Evolutionary conservation across 2,113 vertebrate genomes (phyloP), one percentile per base, ranked within the genome.

Genomic region (Paraplagusia blochii): DNA sequence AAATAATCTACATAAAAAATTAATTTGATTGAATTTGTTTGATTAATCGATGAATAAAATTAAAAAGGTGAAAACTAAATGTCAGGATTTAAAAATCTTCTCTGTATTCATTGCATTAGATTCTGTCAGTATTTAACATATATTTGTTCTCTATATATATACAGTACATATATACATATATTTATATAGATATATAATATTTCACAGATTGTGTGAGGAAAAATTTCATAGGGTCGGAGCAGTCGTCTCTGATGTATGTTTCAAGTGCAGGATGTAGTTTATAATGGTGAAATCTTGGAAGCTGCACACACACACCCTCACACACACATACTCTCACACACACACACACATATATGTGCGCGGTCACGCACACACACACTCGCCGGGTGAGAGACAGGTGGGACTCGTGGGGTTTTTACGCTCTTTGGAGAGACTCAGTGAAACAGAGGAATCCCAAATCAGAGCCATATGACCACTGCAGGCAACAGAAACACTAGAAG

Each of bases 401-500:
- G 76, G 82, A 77, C 76, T 71, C 64, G 57, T 72, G 72, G 70
- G 77, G 77, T 64, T 84, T n/a, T 81, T 79, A 76, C 58, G 44
- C 55, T 68, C 57, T 64, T 71, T 79, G 63, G 58, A 78, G 62
- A 74, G 64, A 70, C 77, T 76, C 76, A 64, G 39, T 66, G 74
- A 76, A 73, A 82, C 69, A 61, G 68, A 82, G 80, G 73, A 68
- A 76, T 71, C 72, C 74, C 72, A 88, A 86, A 89, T 84, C 76
- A 85, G 82, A 85, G 76, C 85, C 85, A 87, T 67, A 82, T 86
- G 83, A 85, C 63, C 78, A 82, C 79, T 80, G 17, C 72, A 79
- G 82, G 76, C 79, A 67, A 69, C 65, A 81, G 69, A 63, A 80
- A 74, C 79, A 60, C 74, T 18, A 11, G 70, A 77, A 66, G 15